Percentiles rank a stretch among this genome's conserved stretches.
Evolutionary conservation across 2,113 vertebrate genomes (phyloP).

Genomic region (Corynorhinus townsendii): DNA sequence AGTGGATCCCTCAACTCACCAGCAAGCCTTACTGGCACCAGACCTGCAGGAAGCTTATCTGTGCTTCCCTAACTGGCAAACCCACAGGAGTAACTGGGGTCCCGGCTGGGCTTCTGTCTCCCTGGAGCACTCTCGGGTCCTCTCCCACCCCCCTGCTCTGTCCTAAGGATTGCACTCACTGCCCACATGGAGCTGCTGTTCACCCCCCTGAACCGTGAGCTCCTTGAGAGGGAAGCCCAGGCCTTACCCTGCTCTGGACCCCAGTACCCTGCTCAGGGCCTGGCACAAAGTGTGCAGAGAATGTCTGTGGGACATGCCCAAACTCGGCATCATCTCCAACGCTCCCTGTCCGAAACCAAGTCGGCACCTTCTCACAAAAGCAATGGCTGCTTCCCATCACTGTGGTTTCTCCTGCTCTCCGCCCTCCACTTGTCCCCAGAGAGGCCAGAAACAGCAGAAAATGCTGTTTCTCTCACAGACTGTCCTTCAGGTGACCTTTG

Average conservation of each 20-base stretch:
- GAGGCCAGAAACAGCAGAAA: no score
- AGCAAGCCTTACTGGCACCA: background rate
- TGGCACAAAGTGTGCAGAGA: accelerated
- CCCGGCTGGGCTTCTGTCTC: background rate
- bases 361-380: background rate
- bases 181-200: accelerated
- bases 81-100: background rate
- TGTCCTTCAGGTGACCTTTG: background rate
- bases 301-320: accelerated
- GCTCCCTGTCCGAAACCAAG: background rate
- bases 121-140: accelerated
- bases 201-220: background rate
- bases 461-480: no score
- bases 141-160: background rate
- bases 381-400: accelerated
- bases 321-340: background rate
- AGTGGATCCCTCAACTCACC: no score
- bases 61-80: accelerated
- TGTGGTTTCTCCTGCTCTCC: background rate
- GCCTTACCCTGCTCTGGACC: background rate
- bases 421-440: background rate
- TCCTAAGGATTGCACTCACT: background rate
- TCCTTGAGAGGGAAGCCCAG: accelerated
- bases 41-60: background rate
- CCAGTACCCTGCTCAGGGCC: background rate